Evolutionary conservation across 2,888 invertebrate species (phyloP).

Genomic region (Thecocarcelia acutangulata): DNA sequence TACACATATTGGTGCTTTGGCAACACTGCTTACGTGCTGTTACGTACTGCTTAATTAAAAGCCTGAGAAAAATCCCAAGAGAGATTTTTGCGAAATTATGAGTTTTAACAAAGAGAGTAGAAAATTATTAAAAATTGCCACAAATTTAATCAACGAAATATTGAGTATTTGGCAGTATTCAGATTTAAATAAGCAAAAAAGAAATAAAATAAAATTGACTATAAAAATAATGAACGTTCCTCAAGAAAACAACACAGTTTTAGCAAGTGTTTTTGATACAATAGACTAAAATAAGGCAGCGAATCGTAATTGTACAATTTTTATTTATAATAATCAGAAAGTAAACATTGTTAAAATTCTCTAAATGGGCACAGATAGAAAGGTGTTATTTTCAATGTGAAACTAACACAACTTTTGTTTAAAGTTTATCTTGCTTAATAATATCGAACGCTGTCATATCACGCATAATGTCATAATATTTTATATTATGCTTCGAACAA

Average conservation of each 20-base stretch:
- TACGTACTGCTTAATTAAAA: slow-evolving; percentile 1
- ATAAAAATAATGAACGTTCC: not conserved
- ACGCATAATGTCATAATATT: no score
- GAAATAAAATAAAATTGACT: slow-evolving; percentile 7
- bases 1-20: no score
- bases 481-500: no score
- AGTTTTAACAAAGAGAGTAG: not conserved
- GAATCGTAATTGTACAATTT: no score
- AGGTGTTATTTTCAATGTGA: no score
- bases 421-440: no score
- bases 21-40: not conserved
- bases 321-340: no score
- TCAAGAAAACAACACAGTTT: not conserved
- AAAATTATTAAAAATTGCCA: not conserved
- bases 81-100: not conserved
- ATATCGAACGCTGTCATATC: no score
- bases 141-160: slow-evolving; percentile 12
- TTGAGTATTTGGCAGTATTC: slow-evolving; percentile 7
- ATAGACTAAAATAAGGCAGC: no score
- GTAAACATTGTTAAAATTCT: no score
- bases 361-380: no score
- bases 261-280: slow-evolving; percentile 28
- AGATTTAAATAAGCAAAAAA: slow-evolving; percentile 26
- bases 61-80: not conserved
- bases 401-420: no score